Evolutionary conservation across 2,113 vertebrate genomes (phyloP), one percentile per base, ranked within the genome.

Genomic region (Chaetura pelagica): DNA sequence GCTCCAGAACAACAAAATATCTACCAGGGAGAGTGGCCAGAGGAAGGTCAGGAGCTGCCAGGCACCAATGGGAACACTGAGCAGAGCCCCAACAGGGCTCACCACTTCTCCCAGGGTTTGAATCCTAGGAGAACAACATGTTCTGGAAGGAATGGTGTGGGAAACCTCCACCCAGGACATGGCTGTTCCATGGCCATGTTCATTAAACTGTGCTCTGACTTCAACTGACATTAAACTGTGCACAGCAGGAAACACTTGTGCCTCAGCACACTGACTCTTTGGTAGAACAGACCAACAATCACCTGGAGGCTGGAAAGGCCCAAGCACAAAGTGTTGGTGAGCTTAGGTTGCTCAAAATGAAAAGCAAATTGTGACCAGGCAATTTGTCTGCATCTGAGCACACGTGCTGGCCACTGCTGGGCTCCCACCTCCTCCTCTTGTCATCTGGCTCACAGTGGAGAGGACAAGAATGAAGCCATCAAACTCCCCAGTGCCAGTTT

Each of bases 31-130:
- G 62, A 38, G 34, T 0, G 10, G 59, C 79, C 71, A 87, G 72
- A 40, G 76, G 44, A 24, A 55, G 27, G 26, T 4, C n/a, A 72
- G 0, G 13, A 84, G 66, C 67, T 61, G 34, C 54, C 63, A 54
- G 67, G 49, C 58, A 26, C 0, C 0, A 18, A 10, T 0, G 19
- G 63, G 9, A 63, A 34, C 29, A 3, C 4, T 1, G 8, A 64
- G 30, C 13, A 2, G 62, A 76, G 72, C 44, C 38, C 62, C 30
- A 16, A 72, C 15, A 6, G n/a, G 24, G 24, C 44, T 52, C 67
- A 7, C 3, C 0, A 0, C 67, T 84, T 51, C 66, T 9, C 35
- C 63, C 86, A 19, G 9, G 16, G 42, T 27, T n/a, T 12, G 75
- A 38, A 35, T 1, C 0, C 2, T 14, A 32, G 52, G 4, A 58